phyloP scores from a whole-genome alignment of 2,113 vertebrate genomes.

The Corythornis cristatus region DNA sequence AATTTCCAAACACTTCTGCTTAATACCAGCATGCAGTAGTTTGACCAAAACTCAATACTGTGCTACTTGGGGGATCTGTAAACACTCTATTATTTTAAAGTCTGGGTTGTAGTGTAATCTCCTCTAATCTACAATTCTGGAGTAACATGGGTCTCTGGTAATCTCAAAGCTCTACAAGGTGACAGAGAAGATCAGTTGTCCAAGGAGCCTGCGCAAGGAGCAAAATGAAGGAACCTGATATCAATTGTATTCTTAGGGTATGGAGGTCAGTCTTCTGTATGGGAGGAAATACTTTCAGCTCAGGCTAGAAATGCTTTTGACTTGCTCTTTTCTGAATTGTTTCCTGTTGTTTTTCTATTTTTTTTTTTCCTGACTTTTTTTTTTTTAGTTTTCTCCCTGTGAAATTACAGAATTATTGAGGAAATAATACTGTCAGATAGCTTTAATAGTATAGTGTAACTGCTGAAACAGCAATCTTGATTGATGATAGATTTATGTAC shows the following conservation, averaged over 20 bases:
- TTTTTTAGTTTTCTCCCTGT: background rate
- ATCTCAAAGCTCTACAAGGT: background rate
- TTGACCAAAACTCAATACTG: accelerated
- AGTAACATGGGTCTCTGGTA: background rate
- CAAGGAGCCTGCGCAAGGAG: background rate
- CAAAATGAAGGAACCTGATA: background rate
- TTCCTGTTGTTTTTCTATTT: background rate
- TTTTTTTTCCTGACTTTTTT: background rate
- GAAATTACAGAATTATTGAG: background rate
- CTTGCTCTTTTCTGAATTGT: background rate
- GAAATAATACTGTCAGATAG: background rate
- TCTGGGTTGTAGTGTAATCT: background rate
- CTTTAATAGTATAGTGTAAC: background rate
- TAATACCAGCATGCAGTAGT: background rate
- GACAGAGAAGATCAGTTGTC: background rate
- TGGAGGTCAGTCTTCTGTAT: background rate
- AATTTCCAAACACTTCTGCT: background rate
- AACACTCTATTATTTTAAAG: background rate
- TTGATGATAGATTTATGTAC: background rate
- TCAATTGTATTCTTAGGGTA: background rate
- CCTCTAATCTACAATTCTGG: background rate
- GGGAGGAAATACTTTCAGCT: background rate
- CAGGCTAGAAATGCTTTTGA: background rate
- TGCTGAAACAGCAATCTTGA: background rate
- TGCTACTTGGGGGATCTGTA: background rate